These are phyloP conservation scores for Pantherophis vulpinus DNA, from an alignment of 2,797 vertebrate genomes.

Conservation along the genomic window DNA sequence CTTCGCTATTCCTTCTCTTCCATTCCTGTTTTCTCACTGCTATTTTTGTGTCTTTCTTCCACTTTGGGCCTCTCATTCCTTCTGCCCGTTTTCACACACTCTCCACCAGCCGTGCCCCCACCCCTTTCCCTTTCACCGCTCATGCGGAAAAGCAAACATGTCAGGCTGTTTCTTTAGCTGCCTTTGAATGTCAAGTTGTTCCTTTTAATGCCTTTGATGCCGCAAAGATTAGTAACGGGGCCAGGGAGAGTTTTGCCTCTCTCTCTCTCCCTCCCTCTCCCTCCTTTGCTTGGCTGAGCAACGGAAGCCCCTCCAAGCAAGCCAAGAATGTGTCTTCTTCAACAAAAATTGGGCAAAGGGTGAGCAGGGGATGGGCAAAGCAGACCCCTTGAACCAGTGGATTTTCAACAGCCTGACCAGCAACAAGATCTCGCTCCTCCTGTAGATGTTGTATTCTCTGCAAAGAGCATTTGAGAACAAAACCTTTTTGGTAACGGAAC, in stretches of 20 bases:
- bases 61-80: neutral
- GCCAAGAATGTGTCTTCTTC: neutral
- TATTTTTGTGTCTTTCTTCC: neutral
- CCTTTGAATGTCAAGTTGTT: neutral
- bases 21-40: neutral
- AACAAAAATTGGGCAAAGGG: neutral
- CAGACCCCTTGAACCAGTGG: rapidly evolving
- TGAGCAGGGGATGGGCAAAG: neutral
- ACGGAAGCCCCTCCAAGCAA: neutral
- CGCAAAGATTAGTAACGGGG: neutral
- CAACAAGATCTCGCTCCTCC: neutral
- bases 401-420: neutral
- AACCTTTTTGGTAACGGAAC: too few species aligned
- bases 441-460: neutral
- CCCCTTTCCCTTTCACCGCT: neutral
- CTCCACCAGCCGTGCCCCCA: neutral
- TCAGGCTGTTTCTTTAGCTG: neutral
- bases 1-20: neutral
- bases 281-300: neutral
- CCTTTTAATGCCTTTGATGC: neutral
- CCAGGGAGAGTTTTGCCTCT: neutral
- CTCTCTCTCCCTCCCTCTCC: neutral
- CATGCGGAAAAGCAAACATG: neutral
- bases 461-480: neutral
- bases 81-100: neutral